phyloP scores from a whole-genome alignment of 1,140 invertebrate species.

The Drosophila lowei region DNA sequence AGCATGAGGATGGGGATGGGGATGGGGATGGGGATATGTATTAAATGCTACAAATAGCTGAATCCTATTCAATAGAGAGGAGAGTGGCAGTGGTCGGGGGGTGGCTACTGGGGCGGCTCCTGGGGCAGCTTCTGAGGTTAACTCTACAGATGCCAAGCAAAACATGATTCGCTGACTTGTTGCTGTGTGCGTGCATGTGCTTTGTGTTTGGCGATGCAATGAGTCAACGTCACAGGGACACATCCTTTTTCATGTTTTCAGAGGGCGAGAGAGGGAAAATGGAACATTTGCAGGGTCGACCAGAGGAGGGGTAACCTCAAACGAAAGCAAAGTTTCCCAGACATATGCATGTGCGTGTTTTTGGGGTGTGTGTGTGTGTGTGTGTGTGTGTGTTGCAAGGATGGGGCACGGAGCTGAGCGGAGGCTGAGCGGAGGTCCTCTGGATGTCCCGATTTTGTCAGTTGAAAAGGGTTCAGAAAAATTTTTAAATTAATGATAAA shows the following conservation, averaged over 20 bases:
- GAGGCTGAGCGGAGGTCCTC: background rate
- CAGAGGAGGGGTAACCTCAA: slow-evolving; percentile 36
- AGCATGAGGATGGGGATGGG: background rate
- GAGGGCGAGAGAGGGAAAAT: background rate
- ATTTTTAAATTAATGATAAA: slow-evolving; percentile 77
- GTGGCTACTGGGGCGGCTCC: background rate
- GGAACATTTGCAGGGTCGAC: slow-evolving; percentile 20
- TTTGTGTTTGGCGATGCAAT: slow-evolving; percentile 35
- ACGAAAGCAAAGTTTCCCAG: slow-evolving; percentile 44
- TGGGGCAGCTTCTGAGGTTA: slow-evolving; percentile 27
- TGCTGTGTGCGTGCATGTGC: slow-evolving; percentile 29
- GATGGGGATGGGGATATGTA: slow-evolving; percentile 24
- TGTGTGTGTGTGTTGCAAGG: slow-evolving; percentile 1
- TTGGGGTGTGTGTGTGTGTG: background rate
- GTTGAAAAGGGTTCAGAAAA: slow-evolving; percentile 74
- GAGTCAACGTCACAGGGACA: slow-evolving; percentile 61
- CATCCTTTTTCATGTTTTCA: slow-evolving; percentile 65
- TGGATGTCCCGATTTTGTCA: slow-evolving; percentile 62
- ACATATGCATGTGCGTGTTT: background rate
- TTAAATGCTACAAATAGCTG: slow-evolving; percentile 72
- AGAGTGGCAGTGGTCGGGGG: background rate
- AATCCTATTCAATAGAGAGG: slow-evolving; percentile 45
- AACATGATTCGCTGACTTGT: slow-evolving; percentile 49
- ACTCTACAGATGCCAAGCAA: slow-evolving; percentile 36
- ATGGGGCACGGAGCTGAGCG: no score